phyloP scores from a whole-genome alignment of 2,888 invertebrate species.

The Volucella inanis region DNA sequence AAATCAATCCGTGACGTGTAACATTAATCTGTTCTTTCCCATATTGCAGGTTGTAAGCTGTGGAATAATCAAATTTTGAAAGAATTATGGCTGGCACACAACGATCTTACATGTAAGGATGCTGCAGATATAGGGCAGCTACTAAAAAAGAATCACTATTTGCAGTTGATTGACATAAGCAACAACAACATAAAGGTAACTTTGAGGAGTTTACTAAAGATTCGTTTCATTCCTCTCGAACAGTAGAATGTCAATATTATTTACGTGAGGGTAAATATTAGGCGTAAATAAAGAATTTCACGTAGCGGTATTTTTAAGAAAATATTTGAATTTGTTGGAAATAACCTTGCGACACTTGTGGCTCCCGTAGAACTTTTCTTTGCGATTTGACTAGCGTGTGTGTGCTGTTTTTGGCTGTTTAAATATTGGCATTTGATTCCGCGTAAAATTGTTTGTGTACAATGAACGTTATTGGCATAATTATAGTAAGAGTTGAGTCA shows the following conservation, averaged over 20 bases:
- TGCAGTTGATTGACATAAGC: slow-evolving; percentile 92
- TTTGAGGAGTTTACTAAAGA: slow-evolving; percentile 6
- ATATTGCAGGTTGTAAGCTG: slow-evolving; percentile 88
- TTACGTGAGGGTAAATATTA: slow-evolving; percentile 9
- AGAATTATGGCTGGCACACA: slow-evolving; percentile 93
- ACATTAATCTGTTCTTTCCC: neutral
- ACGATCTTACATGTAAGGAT: slow-evolving; percentile 89
- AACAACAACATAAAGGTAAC: slow-evolving; percentile 86
- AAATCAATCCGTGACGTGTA: neutral
- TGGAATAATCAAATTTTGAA: slow-evolving; percentile 90
- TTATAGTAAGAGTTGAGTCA: neutral
- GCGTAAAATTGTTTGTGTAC: slow-evolving; percentile 22
- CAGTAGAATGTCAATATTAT: slow-evolving; percentile 20
- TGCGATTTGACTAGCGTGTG: slow-evolving; percentile 9
- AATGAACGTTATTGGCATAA: slow-evolving; percentile 5
- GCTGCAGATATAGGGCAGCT: slow-evolving; percentile 90
- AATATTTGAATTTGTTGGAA: slow-evolving; percentile 22
- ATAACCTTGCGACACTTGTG: slow-evolving; percentile 36
- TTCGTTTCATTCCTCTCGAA: neutral
- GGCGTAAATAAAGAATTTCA: slow-evolving; percentile 28
- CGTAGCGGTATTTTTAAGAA: slow-evolving; percentile 15
- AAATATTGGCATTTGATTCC: slow-evolving; percentile 28
- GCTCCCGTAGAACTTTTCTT: slow-evolving; percentile 30
- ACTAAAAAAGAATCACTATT: slow-evolving; percentile 88
- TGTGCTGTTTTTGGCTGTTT: slow-evolving; percentile 10